Conservation (phyloP, 2,113 vertebrate genomes). For the Cephalopholis sonnerati region DNA sequence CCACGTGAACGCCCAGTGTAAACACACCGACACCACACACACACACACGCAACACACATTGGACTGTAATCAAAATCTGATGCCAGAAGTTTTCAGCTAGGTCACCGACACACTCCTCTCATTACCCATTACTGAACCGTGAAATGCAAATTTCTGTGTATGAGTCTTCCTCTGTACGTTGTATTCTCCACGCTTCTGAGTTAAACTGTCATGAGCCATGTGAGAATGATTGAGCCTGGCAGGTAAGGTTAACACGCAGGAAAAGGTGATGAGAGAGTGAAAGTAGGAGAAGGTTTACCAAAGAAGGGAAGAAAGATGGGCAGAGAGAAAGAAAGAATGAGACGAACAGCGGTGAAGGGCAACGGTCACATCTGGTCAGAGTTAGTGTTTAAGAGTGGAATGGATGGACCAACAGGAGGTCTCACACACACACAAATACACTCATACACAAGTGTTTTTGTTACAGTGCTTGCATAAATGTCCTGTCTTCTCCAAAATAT, state of each 20-base stretch:
- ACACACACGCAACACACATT: neutral
- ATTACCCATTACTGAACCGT: slow-evolving; percentile 12
- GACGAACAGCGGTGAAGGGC: slow-evolving; percentile 46
- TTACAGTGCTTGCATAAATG: slow-evolving; percentile 12
- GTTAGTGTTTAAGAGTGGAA: slow-evolving; percentile 53
- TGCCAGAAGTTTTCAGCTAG: slow-evolving; percentile 5
- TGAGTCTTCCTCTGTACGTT: neutral
- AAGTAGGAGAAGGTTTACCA: slow-evolving; percentile 43
- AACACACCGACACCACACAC: slow-evolving; percentile 30
- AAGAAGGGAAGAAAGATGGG: slow-evolving; percentile 46
- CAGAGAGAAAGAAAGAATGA: slow-evolving; percentile 31
- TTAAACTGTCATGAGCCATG: neutral
- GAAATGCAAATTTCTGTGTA: neutral
- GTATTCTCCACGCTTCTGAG: neutral
- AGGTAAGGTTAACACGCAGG: slow-evolving; percentile 29
- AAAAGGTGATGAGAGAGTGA: slow-evolving; percentile 51
- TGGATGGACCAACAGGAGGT: slow-evolving; percentile 36
- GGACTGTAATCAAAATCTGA: slow-evolving; percentile 25
- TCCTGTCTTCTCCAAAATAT: slow-evolving; percentile 7
- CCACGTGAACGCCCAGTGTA: slow-evolving; percentile 48
- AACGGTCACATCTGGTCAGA: slow-evolving; percentile 67
- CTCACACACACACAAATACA: slow-evolving; percentile 11
- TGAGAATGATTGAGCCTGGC: slow-evolving; percentile 27
- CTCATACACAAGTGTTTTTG: neutral
- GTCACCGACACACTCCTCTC: slow-evolving; percentile 36